Evolutionary conservation across 1,140 invertebrate species (phyloP).

Genomic region (Ostrea edulis): DNA sequence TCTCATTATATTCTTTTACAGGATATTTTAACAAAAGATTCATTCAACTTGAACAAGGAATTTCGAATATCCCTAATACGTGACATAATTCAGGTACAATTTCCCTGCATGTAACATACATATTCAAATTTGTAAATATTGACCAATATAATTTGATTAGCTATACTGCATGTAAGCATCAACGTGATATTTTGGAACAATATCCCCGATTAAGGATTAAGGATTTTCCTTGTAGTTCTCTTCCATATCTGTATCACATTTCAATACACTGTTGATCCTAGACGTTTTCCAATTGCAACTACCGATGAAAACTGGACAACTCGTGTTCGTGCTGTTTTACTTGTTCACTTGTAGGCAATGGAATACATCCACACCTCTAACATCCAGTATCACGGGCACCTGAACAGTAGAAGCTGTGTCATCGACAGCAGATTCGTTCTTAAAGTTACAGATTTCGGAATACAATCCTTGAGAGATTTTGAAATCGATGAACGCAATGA

Average conservation of each 20-base stretch:
- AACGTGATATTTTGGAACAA: no score
- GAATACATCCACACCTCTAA: conserved; percentile 93
- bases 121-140: not conserved
- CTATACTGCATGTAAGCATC: not conserved
- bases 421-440: conserved; percentile 98
- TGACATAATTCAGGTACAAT: conserved; percentile 92
- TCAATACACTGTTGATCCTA: no score
- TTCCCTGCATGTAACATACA: no score
- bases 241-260: no score
- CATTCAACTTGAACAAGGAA: conserved; percentile 96
- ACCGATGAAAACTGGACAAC: no score
- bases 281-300: no score
- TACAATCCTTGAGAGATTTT: conserved; percentile 79
- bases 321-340: not conserved
- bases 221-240: no score
- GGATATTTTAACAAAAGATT: conserved; percentile 93
- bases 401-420: conserved; percentile 99
- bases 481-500: not conserved
- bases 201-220: no score
- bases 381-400: conserved; percentile 93
- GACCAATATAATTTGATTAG: no score
- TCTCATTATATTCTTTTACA: conserved; percentile 56
- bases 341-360: conserved; percentile 87
- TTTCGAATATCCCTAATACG: conserved; percentile 94
- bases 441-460: conserved; percentile 98